Evolutionary conservation across 2,113 vertebrate genomes (phyloP), one percentile per base, ranked within the genome.

Genomic region (Barnardius zonarius): DNA sequence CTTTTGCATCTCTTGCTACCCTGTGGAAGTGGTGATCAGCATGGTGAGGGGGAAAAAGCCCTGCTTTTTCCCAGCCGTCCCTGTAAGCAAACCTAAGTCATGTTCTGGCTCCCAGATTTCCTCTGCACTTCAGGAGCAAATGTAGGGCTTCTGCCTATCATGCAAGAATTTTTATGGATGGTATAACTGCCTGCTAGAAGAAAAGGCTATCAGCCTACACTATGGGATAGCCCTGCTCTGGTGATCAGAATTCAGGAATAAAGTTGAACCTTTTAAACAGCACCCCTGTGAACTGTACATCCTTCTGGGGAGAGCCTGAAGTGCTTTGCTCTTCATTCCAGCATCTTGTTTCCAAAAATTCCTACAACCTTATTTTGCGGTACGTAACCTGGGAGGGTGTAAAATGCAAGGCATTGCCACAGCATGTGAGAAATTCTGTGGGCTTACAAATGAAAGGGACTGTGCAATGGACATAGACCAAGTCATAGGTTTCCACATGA

Each of bases 1-100:
- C 4, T 78, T 86, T 77, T 55, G 16, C 17, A 33, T 39, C 41
- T 24, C 35, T 35, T 62, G 33, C 28, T 46, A 19, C 9, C 6
- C 20, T 62, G 59, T 23, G 23, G 5, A 74, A 27, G 0, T 46
- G 30, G 9, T 17, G n/a, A 33, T 51, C 22, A 33, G 20, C 20
- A 57, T 24, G 9, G 57, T 24, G 33, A n/a, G 11, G 14, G 3
- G 1, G 1, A 30, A 66, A 37, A 43, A 13, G 1, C 2, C 4
- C 5, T 49, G 7, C 33, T 83, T 82, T 72, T 83, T 63, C 30
- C 16, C 16, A 80, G 7, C 22, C 11, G 11, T 83, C 25, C 30
- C 30, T 48, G 31, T 54, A 75, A 66, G 55, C 20, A 70, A 87
- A 44, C 13, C 8, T 6, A 39, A 35, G 17, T 35, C 30, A 5